Percentiles rank a stretch among this genome's conserved stretches.
These are phyloP conservation scores for Chrosomus eos DNA, from an alignment of 2,797 vertebrate species.

Conservation along the genomic window DNA sequence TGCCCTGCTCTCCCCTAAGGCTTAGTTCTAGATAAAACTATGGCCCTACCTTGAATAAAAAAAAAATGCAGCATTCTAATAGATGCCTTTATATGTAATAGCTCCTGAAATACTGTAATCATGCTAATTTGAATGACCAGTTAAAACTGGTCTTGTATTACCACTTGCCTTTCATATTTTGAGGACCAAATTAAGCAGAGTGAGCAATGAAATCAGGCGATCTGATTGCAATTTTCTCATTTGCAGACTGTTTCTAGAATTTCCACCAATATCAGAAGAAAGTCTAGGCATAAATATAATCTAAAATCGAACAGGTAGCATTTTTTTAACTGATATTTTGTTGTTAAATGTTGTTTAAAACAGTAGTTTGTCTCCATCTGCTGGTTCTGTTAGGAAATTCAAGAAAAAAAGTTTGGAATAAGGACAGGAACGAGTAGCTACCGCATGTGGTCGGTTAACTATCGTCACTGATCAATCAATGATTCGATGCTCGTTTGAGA, in stretches of 20 bases:
- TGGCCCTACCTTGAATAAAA: not conserved
- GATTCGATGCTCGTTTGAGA: not conserved
- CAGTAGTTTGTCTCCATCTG: slow-evolving; percentile 25
- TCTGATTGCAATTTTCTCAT: not conserved
- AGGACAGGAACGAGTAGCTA: not conserved
- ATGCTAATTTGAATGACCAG: not conserved
- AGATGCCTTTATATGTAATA: not conserved
- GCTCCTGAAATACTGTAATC: not conserved
- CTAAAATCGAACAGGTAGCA: not conserved
- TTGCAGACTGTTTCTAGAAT: not conserved
- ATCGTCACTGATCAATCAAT: not conserved
- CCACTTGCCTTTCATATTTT: not conserved
- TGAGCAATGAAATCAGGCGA: not conserved
- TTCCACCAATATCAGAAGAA: not conserved
- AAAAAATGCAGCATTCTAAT: not conserved
- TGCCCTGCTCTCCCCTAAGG: not conserved
- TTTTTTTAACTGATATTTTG: not conserved
- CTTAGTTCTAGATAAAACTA: not conserved
- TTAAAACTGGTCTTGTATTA: not conserved
- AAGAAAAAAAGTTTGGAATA: not conserved
- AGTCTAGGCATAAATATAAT: not conserved
- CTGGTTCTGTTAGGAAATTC: not conserved
- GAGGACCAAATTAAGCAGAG: no score
- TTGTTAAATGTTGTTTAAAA: not conserved
- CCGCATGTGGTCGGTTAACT: not conserved